Percentiles rank a stretch among this genome's conserved stretches.
phyloP scores from a whole-genome alignment of 2,113 vertebrate species.

The Psophia crepitans region DNA sequence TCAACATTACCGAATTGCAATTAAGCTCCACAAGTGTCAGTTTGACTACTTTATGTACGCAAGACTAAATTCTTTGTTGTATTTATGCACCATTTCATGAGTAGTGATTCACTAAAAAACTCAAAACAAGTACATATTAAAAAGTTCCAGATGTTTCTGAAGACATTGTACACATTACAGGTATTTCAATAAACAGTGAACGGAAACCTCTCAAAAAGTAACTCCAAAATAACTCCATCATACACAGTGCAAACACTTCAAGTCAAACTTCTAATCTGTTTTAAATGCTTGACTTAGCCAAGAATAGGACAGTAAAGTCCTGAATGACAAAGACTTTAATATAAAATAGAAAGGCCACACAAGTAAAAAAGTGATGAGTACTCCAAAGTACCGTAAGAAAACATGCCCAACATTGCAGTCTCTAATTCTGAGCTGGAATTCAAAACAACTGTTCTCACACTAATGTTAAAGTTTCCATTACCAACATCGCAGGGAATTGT shows the following conservation, averaged over 20 bases:
- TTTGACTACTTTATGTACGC: background rate
- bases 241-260: background rate
- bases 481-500: background rate
- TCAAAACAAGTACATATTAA: background rate
- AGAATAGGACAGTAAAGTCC: background rate
- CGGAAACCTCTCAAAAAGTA: background rate
- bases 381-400: background rate
- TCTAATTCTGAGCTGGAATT: background rate
- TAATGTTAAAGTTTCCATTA: background rate
- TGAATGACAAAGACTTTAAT: background rate
- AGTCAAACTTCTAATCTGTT: background rate
- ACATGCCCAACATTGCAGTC: background rate
- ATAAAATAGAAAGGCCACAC: background rate
- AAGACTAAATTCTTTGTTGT: background rate
- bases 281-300: background rate
- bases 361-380: background rate
- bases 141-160: background rate
- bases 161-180: background rate
- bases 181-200: background rate
- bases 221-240: background rate
- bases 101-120: background rate
- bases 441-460: background rate
- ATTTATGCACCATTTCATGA: background rate
- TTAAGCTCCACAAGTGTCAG: background rate
- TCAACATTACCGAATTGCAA: background rate